Evolutionary conservation across 2,797 vertebrate species (phyloP), one percentile per base, ranked within the genome.

Genomic region (Ctenopoma kingsleyae): DNA sequence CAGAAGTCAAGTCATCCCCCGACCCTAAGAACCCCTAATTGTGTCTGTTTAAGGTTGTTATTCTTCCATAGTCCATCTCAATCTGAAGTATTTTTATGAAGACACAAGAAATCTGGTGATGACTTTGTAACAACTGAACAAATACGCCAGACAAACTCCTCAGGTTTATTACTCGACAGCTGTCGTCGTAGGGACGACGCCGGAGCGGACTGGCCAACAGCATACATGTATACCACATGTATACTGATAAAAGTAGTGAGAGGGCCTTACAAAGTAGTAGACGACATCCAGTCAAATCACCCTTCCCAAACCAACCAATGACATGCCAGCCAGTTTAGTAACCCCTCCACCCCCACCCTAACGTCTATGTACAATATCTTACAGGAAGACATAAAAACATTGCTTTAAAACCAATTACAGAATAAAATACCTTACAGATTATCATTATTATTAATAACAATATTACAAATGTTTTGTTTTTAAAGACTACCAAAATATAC

Each of bases 401-500:
- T 91, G 89, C 85, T 93, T 96, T 96, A 92, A 95, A 96, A 92
- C 95, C 95, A 95, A 90, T 94, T 86, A 93, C 90, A 92, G 90
- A 94, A 91, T 91, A 92, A 95, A 95, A 93, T 93, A 94, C 94
- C 94, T 94, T 93, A 94, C 94, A 95, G 92, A 94, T 93, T 87
- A 91, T 91, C 88, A 91, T 91, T 85, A 91, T 90, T 89, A 89
- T 92, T 92, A 92, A 91, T 93, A 93, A 91, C 90, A 93, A 93
- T 96, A 93, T 93, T 93, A 94, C 89, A 94, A 94, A 93, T 85
- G 81, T 84, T 91, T 90, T 87, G 78, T 86, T 94, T 95, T 94
- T 94, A 90, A 94, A 96, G 96, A 94, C 96, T 96, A 97, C 94
- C 96, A 97, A 97, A 97, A 95, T 97, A 97, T 96, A 96, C 95